Conservation (phyloP, 2,113 vertebrate genomes). For the Proterorhinus semilunaris region DNA sequence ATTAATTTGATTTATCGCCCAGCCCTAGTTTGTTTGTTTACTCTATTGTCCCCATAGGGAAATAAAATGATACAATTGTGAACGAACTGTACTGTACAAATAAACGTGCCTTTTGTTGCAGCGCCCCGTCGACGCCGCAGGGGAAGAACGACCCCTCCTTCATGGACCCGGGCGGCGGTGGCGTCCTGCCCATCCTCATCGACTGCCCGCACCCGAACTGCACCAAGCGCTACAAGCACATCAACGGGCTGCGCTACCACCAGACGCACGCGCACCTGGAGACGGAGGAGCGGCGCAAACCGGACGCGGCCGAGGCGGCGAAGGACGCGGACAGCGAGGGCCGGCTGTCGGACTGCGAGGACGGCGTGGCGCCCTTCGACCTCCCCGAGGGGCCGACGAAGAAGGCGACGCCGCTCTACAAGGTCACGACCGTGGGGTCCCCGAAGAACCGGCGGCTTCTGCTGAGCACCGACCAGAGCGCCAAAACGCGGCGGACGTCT, state of each 20-base stretch:
- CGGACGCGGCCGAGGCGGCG: constrained; percentile 83
- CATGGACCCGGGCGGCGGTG: constrained; percentile 88
- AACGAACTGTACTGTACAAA: no score
- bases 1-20: no score
- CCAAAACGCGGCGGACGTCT: constrained; percentile 88
- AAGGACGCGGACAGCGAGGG: constrained; percentile 85
- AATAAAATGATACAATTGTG: no score
- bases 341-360: constrained; percentile 94
- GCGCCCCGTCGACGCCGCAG: constrained; percentile 93
- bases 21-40: no score
- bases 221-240: constrained; percentile 99
- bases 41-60: no score
- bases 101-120: constrained; percentile 33
- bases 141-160: constrained; percentile 89
- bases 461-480: constrained; percentile 81
- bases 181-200: constrained; percentile 88
- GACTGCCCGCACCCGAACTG: constrained; percentile 98
- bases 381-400: constrained; percentile 83
- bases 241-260: constrained; percentile 96
- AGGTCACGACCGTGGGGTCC: constrained; percentile 83
- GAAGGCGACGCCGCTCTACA: constrained; percentile 83
- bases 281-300: constrained; percentile 84
- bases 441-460: constrained; percentile 88
- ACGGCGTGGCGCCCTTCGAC: constrained; percentile 84
- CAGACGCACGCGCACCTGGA: constrained; percentile 97